Conservation (phyloP, 2,113 vertebrate species). For the Pimephales promelas region DNA sequence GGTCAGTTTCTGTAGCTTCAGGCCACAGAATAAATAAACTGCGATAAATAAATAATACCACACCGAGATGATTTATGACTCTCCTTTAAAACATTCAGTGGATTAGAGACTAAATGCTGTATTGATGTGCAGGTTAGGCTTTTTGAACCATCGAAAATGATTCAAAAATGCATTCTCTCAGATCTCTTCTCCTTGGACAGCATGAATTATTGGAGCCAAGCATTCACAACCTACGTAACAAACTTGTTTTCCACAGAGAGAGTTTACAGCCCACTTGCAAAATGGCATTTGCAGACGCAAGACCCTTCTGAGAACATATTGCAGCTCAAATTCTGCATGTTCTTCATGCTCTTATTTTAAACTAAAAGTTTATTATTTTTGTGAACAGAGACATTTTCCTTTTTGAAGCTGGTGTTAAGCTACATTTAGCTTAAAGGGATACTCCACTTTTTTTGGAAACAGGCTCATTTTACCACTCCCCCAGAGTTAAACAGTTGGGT, state of each 20-base stretch:
- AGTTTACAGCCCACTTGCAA: neutral
- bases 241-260: conserved; percentile 1
- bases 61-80: conserved; percentile 49
- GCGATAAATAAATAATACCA: conserved; percentile 58
- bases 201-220: conserved; percentile 47
- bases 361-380: conserved; percentile 1
- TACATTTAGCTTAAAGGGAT: neutral
- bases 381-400: conserved; percentile 6
- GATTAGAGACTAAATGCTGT: conserved; percentile 44
- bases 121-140: conserved; percentile 52
- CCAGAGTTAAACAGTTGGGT: too few species aligned
- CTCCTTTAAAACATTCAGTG: conserved; percentile 34
- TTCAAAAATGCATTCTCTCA: conserved; percentile 27
- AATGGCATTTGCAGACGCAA: neutral
- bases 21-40: conserved; percentile 49
- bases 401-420: neutral
- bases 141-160: conserved; percentile 33
- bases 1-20: conserved; percentile 33
- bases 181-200: conserved; percentile 40
- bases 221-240: neutral
- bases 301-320: neutral
- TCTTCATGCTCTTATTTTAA: neutral
- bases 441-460: too few species aligned
- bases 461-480: too few species aligned
- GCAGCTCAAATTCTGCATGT: neutral